These are phyloP conservation scores for Epizoanthus rinbou DNA, from an alignment of 92 coral and sea anemone species.

Conservation along the genomic window DNA sequence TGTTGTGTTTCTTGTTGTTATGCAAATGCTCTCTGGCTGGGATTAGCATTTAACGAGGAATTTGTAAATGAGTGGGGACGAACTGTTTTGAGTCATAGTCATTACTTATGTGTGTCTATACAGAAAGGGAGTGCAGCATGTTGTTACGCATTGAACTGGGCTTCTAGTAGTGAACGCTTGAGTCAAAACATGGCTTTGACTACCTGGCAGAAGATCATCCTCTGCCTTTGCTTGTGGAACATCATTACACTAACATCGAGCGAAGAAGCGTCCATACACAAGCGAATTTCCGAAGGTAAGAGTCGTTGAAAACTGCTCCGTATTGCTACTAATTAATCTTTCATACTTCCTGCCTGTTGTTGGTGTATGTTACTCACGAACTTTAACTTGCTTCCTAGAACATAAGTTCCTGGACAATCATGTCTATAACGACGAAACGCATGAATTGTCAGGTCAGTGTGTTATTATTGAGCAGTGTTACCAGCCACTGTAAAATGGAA, in stretches of 20 bases:
- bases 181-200: conserved; percentile 14
- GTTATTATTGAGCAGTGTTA: neutral
- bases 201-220: conserved; percentile 10
- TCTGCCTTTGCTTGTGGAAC: conserved; percentile 35
- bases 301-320: neutral
- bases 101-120: conserved; percentile 16
- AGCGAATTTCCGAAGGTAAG: conserved; percentile 24
- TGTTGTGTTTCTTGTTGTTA: conserved; percentile 35
- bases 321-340: conserved; percentile 33
- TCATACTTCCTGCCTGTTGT: conserved; percentile 5
- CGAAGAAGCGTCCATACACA: neutral
- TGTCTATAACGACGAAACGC: conserved; percentile 36
- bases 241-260: conserved; percentile 7
- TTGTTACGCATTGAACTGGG: neutral
- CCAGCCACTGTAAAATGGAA: conserved; percentile 24
- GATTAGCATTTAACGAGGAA: conserved; percentile 41
- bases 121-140: neutral
- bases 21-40: neutral
- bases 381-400: conserved; percentile 13
- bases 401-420: conserved; percentile 37
- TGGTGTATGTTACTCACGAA: neutral
- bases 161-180: neutral
- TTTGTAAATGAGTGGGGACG: conserved; percentile 35
- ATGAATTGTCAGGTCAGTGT: conserved; percentile 33
- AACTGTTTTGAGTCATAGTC: conserved; percentile 22